Conservation (phyloP, 1,140 invertebrate genomes). For the Vanessa tameamea region DNA sequence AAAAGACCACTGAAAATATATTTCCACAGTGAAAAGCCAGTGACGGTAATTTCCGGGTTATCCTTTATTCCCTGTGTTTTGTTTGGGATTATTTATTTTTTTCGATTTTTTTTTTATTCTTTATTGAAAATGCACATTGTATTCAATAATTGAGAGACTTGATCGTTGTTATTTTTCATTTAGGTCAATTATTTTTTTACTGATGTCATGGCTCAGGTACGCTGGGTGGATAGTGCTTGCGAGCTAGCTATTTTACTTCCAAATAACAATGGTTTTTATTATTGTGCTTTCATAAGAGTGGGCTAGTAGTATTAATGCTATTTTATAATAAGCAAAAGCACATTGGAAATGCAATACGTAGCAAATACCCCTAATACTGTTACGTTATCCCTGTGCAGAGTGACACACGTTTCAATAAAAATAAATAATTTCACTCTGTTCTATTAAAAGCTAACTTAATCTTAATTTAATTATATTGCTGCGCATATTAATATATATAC, state of each 20-base stretch:
- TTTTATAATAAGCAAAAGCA: no score
- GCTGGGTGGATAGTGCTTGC: not conserved
- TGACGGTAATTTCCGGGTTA: conserved; percentile 21
- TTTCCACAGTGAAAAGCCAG: conserved; percentile 26
- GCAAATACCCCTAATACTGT: no score
- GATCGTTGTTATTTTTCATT: not conserved
- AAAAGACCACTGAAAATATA: conserved; percentile 34
- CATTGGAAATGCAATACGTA: no score
- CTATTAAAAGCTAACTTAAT: no score
- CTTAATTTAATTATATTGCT: no score
- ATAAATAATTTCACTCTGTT: no score
- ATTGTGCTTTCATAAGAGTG: no score
- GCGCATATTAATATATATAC: no score
- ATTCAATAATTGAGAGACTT: not conserved
- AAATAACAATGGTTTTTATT: not conserved
- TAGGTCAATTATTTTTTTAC: not conserved
- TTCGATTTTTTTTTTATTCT: not conserved
- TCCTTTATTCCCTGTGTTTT: conserved; percentile 7
- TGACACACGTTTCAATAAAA: no score
- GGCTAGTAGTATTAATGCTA: no score
- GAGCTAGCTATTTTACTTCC: not conserved
- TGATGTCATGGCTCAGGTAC: not conserved
- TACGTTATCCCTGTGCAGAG: no score
- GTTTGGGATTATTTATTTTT: not conserved
- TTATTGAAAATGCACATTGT: not conserved